A percentile compares a stretch with the other conserved stretches of the same genome.
phyloP scores from a whole-genome alignment of 2,113 vertebrate species.

The Microcebus griseorufus region DNA sequence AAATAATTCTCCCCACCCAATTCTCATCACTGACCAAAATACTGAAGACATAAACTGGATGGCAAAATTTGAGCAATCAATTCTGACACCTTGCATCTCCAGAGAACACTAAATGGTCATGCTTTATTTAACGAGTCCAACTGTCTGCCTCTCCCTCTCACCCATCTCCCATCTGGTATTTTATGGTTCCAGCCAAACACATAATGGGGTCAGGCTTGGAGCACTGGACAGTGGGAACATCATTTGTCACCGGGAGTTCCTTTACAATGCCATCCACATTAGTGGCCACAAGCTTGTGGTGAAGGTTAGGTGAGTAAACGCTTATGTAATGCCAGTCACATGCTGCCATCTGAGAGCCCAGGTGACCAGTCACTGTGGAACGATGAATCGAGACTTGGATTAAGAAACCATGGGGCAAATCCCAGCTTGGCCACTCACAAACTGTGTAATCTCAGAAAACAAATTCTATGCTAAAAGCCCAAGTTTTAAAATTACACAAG shows the following conservation, averaged over 20 bases:
- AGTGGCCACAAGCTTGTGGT: not conserved
- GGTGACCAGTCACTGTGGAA: not conserved
- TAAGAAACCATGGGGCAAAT: not conserved
- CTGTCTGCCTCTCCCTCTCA: not conserved
- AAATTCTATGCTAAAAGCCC: not conserved
- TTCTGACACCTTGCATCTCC: slow-evolving; percentile 41
- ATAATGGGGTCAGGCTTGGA: not conserved
- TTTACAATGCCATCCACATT: not conserved
- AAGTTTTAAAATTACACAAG: not conserved
- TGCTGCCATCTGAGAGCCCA: not conserved
- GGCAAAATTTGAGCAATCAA: slow-evolving; percentile 38
- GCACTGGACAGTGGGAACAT: not conserved
- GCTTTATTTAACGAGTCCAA: slow-evolving; percentile 50
- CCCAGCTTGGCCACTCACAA: not conserved
- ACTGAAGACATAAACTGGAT: slow-evolving; percentile 25
- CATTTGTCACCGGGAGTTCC: not conserved
- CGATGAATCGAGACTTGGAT: not conserved
- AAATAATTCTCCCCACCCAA: slow-evolving; percentile 38
- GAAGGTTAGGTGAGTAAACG: not conserved
- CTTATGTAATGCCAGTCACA: not conserved
- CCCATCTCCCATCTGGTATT: slow-evolving; percentile 54
- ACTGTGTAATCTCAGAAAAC: not conserved
- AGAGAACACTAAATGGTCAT: slow-evolving; percentile 12
- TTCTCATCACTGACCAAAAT: slow-evolving; percentile 49
- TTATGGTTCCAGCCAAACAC: slow-evolving; percentile 46